phyloP scores from a whole-genome alignment of 2,113 vertebrate species.

The Anolis sagrei region DNA sequence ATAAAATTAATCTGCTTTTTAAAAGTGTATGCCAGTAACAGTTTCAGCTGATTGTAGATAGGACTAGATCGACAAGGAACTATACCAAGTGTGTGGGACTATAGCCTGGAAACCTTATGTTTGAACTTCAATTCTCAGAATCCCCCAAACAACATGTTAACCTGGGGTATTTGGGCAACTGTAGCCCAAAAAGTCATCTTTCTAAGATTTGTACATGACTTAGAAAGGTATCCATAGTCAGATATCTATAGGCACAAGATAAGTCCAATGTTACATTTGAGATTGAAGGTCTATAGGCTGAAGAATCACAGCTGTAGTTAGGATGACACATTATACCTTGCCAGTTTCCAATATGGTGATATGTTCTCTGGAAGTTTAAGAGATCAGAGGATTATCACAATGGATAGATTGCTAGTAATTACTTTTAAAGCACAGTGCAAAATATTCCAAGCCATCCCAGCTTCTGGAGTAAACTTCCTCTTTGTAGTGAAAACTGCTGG shows the following conservation, averaged over 20 bases:
- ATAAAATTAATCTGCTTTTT: not conserved
- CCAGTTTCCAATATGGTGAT: slow-evolving; percentile 22
- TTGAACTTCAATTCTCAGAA: not conserved
- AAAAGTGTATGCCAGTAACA: not conserved
- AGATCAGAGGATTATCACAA: slow-evolving; percentile 11
- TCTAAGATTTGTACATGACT: too few species aligned
- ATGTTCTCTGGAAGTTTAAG: slow-evolving; percentile 1
- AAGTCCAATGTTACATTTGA: slow-evolving; percentile 25
- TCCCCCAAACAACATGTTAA: too few species aligned
- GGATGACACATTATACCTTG: slow-evolving; percentile 28
- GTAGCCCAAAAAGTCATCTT: too few species aligned
- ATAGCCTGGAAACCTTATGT: not conserved
- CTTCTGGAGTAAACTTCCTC: slow-evolving; percentile 35
- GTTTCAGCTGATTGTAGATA: not conserved
- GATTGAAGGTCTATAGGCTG: slow-evolving; percentile 20
- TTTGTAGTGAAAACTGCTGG: not conserved
- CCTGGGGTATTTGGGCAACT: too few species aligned
- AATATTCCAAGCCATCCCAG: slow-evolving; percentile 44
- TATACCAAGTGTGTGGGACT: not conserved
- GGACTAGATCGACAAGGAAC: not conserved
- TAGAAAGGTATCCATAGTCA: not conserved
- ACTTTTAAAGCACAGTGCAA: slow-evolving; percentile 50
- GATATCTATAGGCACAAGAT: not conserved
- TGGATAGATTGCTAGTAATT: not conserved
- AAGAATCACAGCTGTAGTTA: rapidly evolving